Conservation (phyloP, 1,140 invertebrate genomes). For the Ceratosolen solmsi region DNA sequence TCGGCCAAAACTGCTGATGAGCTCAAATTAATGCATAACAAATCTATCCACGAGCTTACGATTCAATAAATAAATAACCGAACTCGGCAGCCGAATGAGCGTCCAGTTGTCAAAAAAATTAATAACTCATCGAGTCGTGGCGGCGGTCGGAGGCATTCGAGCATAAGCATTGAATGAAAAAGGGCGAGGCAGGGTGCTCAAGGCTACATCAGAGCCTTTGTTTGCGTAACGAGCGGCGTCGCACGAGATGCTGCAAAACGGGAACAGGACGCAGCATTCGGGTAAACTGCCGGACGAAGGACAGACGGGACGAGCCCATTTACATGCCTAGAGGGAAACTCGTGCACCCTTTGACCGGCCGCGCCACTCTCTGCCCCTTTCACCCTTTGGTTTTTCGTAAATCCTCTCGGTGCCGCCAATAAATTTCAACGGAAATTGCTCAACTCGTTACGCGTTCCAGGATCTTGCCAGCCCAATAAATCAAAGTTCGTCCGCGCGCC, state of each 20-base stretch:
- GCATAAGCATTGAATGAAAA: neutral
- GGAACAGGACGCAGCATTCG: slow-evolving; percentile 15
- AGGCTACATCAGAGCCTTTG: slow-evolving; percentile 21
- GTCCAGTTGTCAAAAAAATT: neutral
- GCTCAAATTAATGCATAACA: too few relatives aligned
- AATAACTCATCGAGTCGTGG: neutral
- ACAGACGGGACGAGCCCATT: neutral
- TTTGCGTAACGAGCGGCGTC: slow-evolving; percentile 35
- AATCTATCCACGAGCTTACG: too few relatives aligned
- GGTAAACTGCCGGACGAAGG: slow-evolving; percentile 10
- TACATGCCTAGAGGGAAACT: slow-evolving; percentile 6
- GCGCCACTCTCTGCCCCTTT: neutral
- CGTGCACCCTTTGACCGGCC: slow-evolving; percentile 17
- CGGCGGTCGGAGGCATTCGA: neutral
- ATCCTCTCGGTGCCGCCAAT: slow-evolving; percentile 22
- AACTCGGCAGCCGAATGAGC: neutral
- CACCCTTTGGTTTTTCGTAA: slow-evolving; percentile 28
- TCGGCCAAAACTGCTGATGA: too few relatives aligned
- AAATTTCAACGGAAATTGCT: slow-evolving; percentile 35
- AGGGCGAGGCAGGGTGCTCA: slow-evolving; percentile 26
- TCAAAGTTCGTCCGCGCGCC: slow-evolving; percentile 6
- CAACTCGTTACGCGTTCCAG: slow-evolving; percentile 19
- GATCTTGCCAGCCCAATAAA: slow-evolving; percentile 8
- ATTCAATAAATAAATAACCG: neutral
- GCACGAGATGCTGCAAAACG: slow-evolving; percentile 37